Conservation (phyloP, 1,140 invertebrate species). For the Cyclargus thomasi region DNA sequence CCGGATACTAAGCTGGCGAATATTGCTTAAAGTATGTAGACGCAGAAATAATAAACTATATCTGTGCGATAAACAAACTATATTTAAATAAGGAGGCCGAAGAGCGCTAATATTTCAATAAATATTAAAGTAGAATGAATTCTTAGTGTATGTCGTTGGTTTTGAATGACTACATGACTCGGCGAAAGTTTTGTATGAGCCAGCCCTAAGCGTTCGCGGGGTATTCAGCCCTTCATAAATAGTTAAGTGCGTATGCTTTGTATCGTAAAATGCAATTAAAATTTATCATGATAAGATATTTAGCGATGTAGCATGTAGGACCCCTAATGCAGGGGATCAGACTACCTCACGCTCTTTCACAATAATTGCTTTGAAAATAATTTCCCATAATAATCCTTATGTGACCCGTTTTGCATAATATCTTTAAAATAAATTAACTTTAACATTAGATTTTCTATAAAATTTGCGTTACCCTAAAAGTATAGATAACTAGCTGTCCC, state of each 20-base stretch:
- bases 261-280: conserved; percentile 74
- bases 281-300: conserved; percentile 37
- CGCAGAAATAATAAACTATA: neutral
- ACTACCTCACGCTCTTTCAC: neutral
- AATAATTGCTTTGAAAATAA: neutral
- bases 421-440: too few relatives aligned
- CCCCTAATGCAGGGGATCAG: neutral
- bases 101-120: neutral
- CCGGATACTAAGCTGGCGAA: too few relatives aligned
- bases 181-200: conserved; percentile 57
- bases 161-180: conserved; percentile 47
- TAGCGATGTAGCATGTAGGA: neutral
- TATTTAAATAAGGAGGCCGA: neutral
- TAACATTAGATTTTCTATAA: too few relatives aligned
- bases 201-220: conserved; percentile 55
- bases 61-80: neutral
- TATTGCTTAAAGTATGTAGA: too few relatives aligned
- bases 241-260: conserved; percentile 59
- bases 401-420: too few relatives aligned
- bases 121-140: conserved; percentile 21
- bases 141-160: conserved; percentile 38
- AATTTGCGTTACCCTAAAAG: too few relatives aligned
- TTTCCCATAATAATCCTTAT: neutral
- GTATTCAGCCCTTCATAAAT: conserved; percentile 56
- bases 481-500: too few relatives aligned